Conservation (phyloP, 2,888 invertebrate genomes). For the Mimas tiliae region DNA sequence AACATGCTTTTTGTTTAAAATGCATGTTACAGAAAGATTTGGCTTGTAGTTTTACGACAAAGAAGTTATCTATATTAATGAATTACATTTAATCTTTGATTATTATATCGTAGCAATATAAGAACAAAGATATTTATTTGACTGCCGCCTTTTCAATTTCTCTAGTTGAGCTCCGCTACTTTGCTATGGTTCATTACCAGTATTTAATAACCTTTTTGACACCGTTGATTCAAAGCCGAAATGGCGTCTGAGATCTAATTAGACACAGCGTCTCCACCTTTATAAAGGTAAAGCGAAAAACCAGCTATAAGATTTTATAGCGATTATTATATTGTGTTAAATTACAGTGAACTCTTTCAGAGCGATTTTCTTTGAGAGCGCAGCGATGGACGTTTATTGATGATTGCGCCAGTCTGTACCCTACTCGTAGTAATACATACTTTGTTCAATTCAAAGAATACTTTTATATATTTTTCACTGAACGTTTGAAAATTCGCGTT, state of each 20-base stretch:
- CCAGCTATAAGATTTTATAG: constrained; percentile 35
- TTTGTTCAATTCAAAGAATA: constrained; percentile 34
- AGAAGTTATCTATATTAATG: no score
- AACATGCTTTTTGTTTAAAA: no score
- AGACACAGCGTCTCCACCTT: constrained; percentile 1
- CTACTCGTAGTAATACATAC: constrained; percentile 29
- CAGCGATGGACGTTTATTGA: constrained; percentile 44
- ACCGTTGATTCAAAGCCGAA: constrained; percentile 10
- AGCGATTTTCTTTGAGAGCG: constrained; percentile 42
- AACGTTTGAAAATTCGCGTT: constrained; percentile 29
- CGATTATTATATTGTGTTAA: constrained; percentile 38
- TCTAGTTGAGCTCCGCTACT: constrained; percentile 12
- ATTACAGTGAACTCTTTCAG: constrained; percentile 42
- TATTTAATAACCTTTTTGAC: constrained; percentile 21
- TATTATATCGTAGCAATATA: not conserved
- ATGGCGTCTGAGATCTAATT: constrained; percentile 15
- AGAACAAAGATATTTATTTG: not conserved
- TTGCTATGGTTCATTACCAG: constrained; percentile 18
- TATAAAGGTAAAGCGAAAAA: constrained; percentile 4
- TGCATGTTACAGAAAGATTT: no score
- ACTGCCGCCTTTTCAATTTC: constrained; percentile 1
- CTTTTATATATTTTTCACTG: constrained; percentile 32
- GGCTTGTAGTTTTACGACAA: no score
- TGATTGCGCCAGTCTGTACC: constrained; percentile 36
- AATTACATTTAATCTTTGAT: not conserved